Percentiles rank a stretch among this genome's conserved stretches.
These are phyloP conservation scores for Mungos mungo DNA, from an alignment of 2,113 vertebrate genomes.

Conservation along the genomic window DNA sequence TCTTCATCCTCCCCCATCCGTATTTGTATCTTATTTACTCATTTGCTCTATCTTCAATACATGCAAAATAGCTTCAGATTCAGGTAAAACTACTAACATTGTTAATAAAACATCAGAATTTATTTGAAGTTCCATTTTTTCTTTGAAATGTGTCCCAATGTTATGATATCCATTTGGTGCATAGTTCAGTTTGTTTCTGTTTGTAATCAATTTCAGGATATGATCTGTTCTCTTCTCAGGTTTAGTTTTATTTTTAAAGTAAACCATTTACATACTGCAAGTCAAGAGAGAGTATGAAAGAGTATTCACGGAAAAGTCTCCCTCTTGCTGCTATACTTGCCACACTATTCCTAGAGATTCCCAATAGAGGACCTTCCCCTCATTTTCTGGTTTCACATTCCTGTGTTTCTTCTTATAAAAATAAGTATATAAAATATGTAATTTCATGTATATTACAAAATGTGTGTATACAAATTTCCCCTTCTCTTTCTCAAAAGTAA, in stretches of 20 bases:
- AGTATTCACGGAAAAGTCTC: neutral
- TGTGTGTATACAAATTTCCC: neutral
- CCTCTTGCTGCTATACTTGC: neutral
- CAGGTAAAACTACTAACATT: neutral
- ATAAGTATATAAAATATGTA: neutral
- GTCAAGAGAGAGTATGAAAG: neutral
- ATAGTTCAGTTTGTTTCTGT: slow-evolving; percentile 12
- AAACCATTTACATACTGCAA: neutral
- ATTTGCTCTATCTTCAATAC: neutral
- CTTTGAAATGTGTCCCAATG: neutral
- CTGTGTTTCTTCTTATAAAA: slow-evolving; percentile 12
- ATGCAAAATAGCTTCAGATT: neutral
- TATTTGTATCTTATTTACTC: slow-evolving; percentile 6
- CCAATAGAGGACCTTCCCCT: neutral
- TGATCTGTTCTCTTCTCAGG: neutral
- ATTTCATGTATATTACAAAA: neutral
- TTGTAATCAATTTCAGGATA: slow-evolving; percentile 26
- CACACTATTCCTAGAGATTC: neutral
- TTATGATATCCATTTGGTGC: neutral
- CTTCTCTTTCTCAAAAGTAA: neutral
- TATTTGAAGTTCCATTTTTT: slow-evolving; percentile 11
- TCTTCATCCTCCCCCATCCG: neutral
- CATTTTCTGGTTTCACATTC: neutral
- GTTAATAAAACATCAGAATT: neutral
- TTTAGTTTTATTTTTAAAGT: slow-evolving; percentile 38